These are phyloP conservation scores for Cosmia pyralina DNA, from an alignment of 2,888 invertebrate genomes.

Conservation along the genomic window DNA sequence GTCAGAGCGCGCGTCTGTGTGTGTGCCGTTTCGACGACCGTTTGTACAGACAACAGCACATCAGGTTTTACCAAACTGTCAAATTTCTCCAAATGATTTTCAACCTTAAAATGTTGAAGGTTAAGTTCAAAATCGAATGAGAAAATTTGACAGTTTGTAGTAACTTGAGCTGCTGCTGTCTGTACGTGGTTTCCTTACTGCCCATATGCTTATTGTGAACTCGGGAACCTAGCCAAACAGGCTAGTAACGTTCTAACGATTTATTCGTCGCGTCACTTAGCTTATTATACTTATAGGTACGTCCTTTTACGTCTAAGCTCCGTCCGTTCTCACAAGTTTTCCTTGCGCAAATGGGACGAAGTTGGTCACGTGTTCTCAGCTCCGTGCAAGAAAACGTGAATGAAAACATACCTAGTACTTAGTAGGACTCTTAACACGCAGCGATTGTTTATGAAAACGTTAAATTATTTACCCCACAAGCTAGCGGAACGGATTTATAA, in stretches of 20 bases:
- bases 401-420: conserved; percentile 5
- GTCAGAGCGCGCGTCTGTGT: no score
- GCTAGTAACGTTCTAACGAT: neutral
- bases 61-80: no score
- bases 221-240: neutral
- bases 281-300: neutral
- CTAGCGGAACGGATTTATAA: conserved; percentile 35
- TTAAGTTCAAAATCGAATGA: no score
- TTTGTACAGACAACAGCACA: no score
- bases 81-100: no score
- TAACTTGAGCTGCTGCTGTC: no score
- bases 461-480: conserved; percentile 15
- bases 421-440: conserved; percentile 6
- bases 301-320: neutral
- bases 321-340: conserved; percentile 24
- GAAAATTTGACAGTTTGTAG: no score
- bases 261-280: neutral
- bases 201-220: neutral
- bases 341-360: no score
- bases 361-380: conserved; percentile 33
- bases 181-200: no score
- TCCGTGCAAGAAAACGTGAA: conserved; percentile 47
- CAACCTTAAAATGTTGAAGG: no score
- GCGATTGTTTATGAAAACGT: conserved; percentile 40
- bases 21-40: no score